phyloP scores from a whole-genome alignment of 2,113 vertebrate genomes.

The Girardinichthys multiradiatus region DNA sequence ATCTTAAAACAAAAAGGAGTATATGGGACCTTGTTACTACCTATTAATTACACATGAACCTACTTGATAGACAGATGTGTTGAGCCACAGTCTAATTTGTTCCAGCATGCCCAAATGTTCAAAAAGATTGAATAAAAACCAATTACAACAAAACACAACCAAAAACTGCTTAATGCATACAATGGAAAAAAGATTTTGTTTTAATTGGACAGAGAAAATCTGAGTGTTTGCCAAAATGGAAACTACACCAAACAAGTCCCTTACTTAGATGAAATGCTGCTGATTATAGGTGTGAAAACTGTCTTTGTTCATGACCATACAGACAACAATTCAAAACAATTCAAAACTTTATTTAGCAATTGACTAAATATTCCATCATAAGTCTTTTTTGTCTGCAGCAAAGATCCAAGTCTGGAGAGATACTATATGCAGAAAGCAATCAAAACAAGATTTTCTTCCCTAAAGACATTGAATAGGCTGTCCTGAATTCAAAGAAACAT shows the following conservation, averaged over 20 bases:
- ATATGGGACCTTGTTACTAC: no score
- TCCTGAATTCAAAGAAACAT: background rate
- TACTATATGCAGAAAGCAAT: background rate
- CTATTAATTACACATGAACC: no score
- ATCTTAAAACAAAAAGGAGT: no score
- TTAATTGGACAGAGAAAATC: constrained; percentile 35
- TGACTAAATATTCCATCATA: background rate
- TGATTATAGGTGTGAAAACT: constrained; percentile 25
- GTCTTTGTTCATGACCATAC: background rate
- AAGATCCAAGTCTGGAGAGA: no score
- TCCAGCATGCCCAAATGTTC: constrained; percentile 31
- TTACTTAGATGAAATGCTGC: constrained; percentile 19
- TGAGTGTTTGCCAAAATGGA: constrained; percentile 1
- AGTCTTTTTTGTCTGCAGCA: no score
- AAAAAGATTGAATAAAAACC: constrained; percentile 35
- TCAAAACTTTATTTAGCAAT: background rate
- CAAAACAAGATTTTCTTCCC: background rate
- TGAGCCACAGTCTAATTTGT: constrained; percentile 18
- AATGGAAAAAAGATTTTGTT: constrained; percentile 28
- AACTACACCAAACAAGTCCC: constrained; percentile 26
- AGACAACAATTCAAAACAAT: background rate
- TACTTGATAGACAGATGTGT: no score
- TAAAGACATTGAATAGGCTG: background rate
- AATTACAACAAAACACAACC: background rate
- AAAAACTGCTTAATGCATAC: constrained; percentile 25